Conservation (phyloP, 2,888 invertebrate species). For the Hirtodrosophila confusa region DNA sequence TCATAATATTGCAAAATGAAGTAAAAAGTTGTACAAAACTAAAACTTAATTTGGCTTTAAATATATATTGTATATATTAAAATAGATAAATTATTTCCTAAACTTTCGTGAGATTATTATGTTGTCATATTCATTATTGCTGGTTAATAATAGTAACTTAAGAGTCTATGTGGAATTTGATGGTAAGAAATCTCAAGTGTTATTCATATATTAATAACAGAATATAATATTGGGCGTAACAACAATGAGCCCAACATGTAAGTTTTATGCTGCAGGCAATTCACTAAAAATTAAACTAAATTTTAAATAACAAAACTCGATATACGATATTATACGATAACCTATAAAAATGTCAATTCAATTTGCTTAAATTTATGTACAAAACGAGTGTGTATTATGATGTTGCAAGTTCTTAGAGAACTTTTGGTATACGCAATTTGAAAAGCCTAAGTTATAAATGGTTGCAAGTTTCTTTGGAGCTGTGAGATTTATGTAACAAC, state of each 20-base stretch:
- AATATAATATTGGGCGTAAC: slow-evolving; percentile 30
- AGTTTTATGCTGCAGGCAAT: slow-evolving; percentile 37
- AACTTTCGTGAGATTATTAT: slow-evolving; percentile 70
- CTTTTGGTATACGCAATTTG: slow-evolving; percentile 40
- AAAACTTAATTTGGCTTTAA: slow-evolving; percentile 65
- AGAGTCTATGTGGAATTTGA: slow-evolving; percentile 40
- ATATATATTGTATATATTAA: slow-evolving; percentile 32
- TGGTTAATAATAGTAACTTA: slow-evolving; percentile 35
- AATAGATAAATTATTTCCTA: slow-evolving; percentile 58
- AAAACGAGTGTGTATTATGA: slow-evolving; percentile 20
- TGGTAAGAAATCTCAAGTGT: slow-evolving; percentile 46
- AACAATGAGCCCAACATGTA: slow-evolving; percentile 24
- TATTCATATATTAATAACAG: slow-evolving; percentile 40
- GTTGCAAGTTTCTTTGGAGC: slow-evolving; percentile 72
- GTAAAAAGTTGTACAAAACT: slow-evolving; percentile 55
- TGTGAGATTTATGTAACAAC: slow-evolving; percentile 68
- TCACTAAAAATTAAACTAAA: slow-evolving; percentile 68
- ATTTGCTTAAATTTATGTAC: slow-evolving; percentile 60
- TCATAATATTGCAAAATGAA: slow-evolving; percentile 69
- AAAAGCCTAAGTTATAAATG: slow-evolving; percentile 31
- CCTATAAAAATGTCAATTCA: slow-evolving; percentile 49
- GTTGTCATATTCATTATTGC: slow-evolving; percentile 20
- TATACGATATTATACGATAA: slow-evolving; percentile 13
- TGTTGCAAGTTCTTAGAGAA: slow-evolving; percentile 63
- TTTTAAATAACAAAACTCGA: slow-evolving; percentile 66